Evolutionary conservation across 2,113 vertebrate genomes (phyloP).

Genomic region (Mustela lutreola): DNA sequence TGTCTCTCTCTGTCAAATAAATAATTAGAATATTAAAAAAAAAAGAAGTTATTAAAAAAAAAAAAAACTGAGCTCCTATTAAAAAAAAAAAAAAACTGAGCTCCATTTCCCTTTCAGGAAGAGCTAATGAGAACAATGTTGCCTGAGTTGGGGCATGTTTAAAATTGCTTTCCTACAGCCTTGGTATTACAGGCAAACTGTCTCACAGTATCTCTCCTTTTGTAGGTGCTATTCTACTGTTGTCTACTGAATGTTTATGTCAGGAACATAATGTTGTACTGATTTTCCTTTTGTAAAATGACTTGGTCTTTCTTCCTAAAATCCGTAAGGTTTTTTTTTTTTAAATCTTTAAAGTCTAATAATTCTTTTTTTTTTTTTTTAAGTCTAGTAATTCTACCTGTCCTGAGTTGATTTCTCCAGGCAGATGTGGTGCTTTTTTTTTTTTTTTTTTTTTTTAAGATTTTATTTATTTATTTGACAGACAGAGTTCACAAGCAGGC

Average conservation of each 20-base stretch:
- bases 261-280: not conserved
- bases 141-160: not conserved
- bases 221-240: not conserved
- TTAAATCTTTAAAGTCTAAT: not conserved
- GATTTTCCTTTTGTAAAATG: not conserved
- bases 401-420: not conserved
- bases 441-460: not conserved
- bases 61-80: not conserved
- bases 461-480: too few relatives aligned
- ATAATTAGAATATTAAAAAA: too few relatives aligned
- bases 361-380: constrained; percentile 9
- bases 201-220: not conserved
- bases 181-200: not conserved
- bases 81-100: too few relatives aligned
- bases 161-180: not conserved
- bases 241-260: not conserved
- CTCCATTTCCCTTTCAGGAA: not conserved
- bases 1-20: too few relatives aligned
- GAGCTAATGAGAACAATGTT: not conserved
- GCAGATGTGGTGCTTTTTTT: not conserved
- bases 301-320: not conserved
- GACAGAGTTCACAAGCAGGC: too few relatives aligned
- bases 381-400: not conserved
- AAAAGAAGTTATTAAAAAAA: too few relatives aligned
- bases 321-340: not conserved